Evolutionary conservation across 1,140 invertebrate genomes (phyloP).

Genomic region (Drusus annulatus): DNA sequence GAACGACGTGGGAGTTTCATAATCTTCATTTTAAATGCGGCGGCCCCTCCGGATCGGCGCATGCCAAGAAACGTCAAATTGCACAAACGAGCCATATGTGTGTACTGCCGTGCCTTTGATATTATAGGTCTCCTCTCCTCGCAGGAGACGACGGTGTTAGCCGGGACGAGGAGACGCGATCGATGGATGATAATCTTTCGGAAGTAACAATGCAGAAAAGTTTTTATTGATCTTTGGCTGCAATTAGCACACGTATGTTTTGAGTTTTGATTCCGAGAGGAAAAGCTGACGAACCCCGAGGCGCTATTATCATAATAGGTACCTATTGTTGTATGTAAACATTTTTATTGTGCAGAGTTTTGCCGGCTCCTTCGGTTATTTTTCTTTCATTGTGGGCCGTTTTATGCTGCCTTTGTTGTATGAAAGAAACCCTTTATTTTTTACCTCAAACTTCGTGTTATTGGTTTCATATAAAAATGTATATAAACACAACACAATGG

Average conservation of each 20-base stretch:
- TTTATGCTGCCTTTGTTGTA: background rate
- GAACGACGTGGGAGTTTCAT: conserved; percentile 43
- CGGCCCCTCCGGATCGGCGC: conserved; percentile 69
- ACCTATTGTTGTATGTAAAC: conserved; percentile 25
- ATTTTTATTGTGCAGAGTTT: conserved; percentile 37
- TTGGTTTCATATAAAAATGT: too few species aligned
- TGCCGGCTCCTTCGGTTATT: conserved; percentile 4
- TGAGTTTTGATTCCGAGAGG: conserved; percentile 45
- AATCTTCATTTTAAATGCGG: conserved; percentile 66
- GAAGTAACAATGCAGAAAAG: conserved; percentile 37
- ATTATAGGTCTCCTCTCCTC: conserved; percentile 18
- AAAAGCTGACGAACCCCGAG: background rate
- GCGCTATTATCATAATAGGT: background rate
- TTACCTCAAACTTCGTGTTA: background rate
- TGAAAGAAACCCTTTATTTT: conserved; percentile 1
- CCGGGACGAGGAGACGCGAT: conserved; percentile 8
- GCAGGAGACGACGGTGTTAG: background rate
- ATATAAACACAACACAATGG: too few species aligned
- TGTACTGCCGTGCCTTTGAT: conserved; percentile 4
- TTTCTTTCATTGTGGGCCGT: background rate
- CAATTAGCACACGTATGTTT: conserved; percentile 48
- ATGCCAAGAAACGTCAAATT: conserved; percentile 71
- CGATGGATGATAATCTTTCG: conserved; percentile 3
- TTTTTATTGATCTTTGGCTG: conserved; percentile 44
- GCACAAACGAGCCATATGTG: conserved; percentile 67